Base-by-base conservation (phyloP, 2,113 vertebrate genomes). In the Tauraco erythrolophus region DNA sequence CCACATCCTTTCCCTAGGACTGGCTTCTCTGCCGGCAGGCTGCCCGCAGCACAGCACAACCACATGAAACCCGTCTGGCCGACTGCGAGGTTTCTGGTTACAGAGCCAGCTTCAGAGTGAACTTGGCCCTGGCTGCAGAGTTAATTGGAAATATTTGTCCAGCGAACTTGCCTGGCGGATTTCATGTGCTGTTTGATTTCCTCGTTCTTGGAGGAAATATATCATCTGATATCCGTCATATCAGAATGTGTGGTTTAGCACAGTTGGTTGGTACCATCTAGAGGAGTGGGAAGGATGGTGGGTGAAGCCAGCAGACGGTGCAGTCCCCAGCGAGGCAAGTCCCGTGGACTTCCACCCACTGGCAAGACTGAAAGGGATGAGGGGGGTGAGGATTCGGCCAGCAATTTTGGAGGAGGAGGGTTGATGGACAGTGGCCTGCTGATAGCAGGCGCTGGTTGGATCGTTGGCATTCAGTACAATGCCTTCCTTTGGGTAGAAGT, bases 91-190 rank as follows among this genome's bases (percentile, higher is more conserved):
- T 89, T 95, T 94, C 94, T 95, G 54, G 85, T 97, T 93, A 83
- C 93, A 88, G 96, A 95, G 68, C 27, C 89, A 77, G 87, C 89
- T 94, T 45, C 91, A 54, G 64, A 75, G 53, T 64, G 37, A 89
- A 57, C 77, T 81, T 66, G 78, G 65, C 64, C 94, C 54, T 66
- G 2, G 1, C 61, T 86, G 68, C 87, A 94, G 60, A 92, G 62
- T 91, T 94, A 75, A 74, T 70, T 53, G 75, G 86, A 91, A 94
- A 94, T 96, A 85, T 88, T 94, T 97, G 83, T 78, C 50, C 86
- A 58, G 83, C 6, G 11, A 96, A 43, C 58, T 78, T 56, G 28
- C 62, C 71, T 66, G 81, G 35, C 1, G 0, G 53, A 95, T 91
- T 92, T 46, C 0, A 0, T 35, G 62, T 27, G 66, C 66, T 78